Conservation (phyloP, 2,113 vertebrate species). For the Erpornis zantholeuca region DNA sequence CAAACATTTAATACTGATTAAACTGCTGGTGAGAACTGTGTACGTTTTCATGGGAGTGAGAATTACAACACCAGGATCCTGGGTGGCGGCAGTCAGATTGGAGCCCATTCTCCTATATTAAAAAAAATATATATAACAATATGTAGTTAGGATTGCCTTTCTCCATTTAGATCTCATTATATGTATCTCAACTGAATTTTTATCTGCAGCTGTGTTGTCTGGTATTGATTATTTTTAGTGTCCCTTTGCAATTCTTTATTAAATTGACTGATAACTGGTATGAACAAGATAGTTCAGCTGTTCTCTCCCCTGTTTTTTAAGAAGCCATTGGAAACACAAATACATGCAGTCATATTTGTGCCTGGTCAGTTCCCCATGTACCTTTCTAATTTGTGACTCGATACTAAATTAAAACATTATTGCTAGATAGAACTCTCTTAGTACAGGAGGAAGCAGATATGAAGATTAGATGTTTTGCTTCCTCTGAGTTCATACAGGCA, state of each 20-base stretch:
- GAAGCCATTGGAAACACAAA: neutral
- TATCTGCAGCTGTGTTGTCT: neutral
- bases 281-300: neutral
- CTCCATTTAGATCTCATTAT: neutral
- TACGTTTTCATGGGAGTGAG: neutral
- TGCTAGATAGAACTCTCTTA: neutral
- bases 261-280: neutral
- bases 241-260: neutral
- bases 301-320: neutral
- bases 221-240: neutral
- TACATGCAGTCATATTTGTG: neutral
- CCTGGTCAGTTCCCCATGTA: neutral
- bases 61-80: neutral
- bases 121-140: neutral
- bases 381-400: neutral
- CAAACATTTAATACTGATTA: neutral
- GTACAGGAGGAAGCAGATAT: neutral
- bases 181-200: neutral
- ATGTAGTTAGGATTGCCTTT: neutral
- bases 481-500: neutral
- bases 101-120: neutral
- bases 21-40: neutral
- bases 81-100: neutral
- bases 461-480: neutral
- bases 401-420: neutral